Evolutionary conservation across 2,797 vertebrate species (phyloP), one percentile per base, ranked within the genome.

Genomic region (Neopelma chrysocephalum): DNA sequence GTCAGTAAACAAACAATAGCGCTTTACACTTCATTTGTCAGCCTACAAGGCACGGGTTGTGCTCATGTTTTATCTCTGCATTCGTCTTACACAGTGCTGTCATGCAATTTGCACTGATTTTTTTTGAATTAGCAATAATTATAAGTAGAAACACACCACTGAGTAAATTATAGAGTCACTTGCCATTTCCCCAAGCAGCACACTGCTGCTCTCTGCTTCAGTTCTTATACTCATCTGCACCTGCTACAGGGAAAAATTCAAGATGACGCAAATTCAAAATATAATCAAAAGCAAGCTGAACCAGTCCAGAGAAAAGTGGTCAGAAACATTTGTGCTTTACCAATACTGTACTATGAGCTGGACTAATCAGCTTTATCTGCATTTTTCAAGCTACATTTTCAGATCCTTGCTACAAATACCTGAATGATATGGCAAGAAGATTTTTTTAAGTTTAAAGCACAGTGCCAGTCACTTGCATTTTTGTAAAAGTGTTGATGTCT

Each of bases 1-100:
- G 84, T 80, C 89, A 78, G 81, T 73, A 95, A 95, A 93, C 87
- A 96, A 94, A 95, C 94, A 85, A 78, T 45, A 78, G 82, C 15
- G 3, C 72, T 92, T 92, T 65, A 87, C 65, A 60, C 66, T 81
- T 87, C 71, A 45, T 90, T 88, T 94, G 68, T 80, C 85, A 93
- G 56, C 54, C 66, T 81, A 48, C 69, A 73, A 82, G 66, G 34
- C 38, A 66, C 0, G 2, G n/a, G 47, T 32, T 56, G 51, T 56
- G 45, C 64, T 81, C 84, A 13, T 22, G 31, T 62, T 81, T 88
- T 86, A 45, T 88, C 58, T 91, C 69, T 60, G 40, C 19, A 32
- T 48, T 51, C 61, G 38, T 82, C 73, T 94, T 87, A 62, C n/a
- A 54, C 51, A 43, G 70, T 61, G 40, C 64, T 89, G 71, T 76